Evolutionary conservation across 2,888 invertebrate species (phyloP).

Genomic region (Synanthedon tipuliformis): DNA sequence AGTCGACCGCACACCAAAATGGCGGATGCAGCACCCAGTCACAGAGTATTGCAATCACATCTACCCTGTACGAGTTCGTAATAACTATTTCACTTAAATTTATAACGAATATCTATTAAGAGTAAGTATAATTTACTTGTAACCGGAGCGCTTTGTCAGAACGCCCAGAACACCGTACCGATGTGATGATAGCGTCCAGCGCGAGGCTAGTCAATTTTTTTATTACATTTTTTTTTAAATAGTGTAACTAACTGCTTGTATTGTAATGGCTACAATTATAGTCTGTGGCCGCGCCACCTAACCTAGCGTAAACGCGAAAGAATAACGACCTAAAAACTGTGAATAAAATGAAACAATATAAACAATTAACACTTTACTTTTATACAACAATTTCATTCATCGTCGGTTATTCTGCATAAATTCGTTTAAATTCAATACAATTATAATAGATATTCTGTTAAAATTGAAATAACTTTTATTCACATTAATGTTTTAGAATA

Average conservation of each 20-base stretch:
- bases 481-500: conserved; percentile 66
- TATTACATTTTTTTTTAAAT: conserved; percentile 23
- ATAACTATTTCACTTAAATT: conserved; percentile 53
- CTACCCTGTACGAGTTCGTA: conserved; percentile 69
- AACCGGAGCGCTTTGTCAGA: conserved; percentile 34
- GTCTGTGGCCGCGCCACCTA: conserved; percentile 61
- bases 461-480: conserved; percentile 66
- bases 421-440: conserved; percentile 62
- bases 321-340: conserved; percentile 53
- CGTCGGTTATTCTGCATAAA: conserved; percentile 44
- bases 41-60: conserved; percentile 63
- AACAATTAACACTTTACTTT: conserved; percentile 51
- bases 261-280: conserved; percentile 41
- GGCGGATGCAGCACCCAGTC: conserved; percentile 45
- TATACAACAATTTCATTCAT: conserved; percentile 32
- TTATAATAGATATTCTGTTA: conserved; percentile 62
- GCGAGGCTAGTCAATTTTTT: conserved; percentile 20
- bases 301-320: conserved; percentile 64
- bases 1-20: conserved; percentile 11
- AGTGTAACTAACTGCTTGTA: conserved; percentile 23
- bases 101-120: conserved; percentile 53
- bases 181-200: conserved; percentile 26
- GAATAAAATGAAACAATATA: conserved; percentile 53
- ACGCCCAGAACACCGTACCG: conserved; percentile 31
- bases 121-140: conserved; percentile 29